phyloP scores from a whole-genome alignment of 2,113 vertebrate species.

The Hyla sarda region DNA sequence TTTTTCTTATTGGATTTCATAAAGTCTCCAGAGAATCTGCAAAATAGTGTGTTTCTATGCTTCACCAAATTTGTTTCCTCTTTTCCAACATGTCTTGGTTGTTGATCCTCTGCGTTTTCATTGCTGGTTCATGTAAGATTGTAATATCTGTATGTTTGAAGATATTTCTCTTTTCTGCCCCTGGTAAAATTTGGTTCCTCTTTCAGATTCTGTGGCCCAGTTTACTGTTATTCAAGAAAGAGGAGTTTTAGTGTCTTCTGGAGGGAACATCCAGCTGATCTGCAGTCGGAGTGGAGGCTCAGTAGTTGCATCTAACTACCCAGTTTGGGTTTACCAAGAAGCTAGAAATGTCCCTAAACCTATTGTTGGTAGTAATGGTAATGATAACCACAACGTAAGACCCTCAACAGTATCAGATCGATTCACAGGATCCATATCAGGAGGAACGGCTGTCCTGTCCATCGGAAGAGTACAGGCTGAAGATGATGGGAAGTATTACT shows the following conservation, averaged over 20 bases:
- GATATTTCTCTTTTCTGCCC: background rate
- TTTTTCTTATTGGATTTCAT: background rate
- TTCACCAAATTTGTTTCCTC: background rate
- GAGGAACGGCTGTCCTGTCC: background rate
- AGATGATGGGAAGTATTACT: background rate
- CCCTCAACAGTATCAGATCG: background rate
- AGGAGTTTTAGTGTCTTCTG: background rate
- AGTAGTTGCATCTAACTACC: background rate
- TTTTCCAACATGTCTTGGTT: background rate
- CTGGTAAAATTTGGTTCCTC: background rate
- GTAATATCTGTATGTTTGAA: background rate
- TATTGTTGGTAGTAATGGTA: slow-evolving; percentile 3
- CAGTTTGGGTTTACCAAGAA: slow-evolving; percentile 6
- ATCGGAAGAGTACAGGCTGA: background rate
- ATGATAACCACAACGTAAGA: background rate
- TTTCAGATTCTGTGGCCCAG: slow-evolving; percentile 34
- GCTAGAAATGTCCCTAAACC: background rate
- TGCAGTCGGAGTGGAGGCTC: slow-evolving; percentile 24
- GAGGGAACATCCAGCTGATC: background rate
- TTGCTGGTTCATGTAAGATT: slow-evolving; percentile 14
- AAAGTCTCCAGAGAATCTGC: background rate
- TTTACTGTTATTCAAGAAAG: background rate
- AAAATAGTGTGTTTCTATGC: background rate
- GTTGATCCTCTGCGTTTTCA: background rate
- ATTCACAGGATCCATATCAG: slow-evolving; percentile 13